Evolutionary conservation across 2,888 invertebrate species (phyloP), one percentile per base, ranked within the genome.

Genomic region (Campoplex nolae): DNA sequence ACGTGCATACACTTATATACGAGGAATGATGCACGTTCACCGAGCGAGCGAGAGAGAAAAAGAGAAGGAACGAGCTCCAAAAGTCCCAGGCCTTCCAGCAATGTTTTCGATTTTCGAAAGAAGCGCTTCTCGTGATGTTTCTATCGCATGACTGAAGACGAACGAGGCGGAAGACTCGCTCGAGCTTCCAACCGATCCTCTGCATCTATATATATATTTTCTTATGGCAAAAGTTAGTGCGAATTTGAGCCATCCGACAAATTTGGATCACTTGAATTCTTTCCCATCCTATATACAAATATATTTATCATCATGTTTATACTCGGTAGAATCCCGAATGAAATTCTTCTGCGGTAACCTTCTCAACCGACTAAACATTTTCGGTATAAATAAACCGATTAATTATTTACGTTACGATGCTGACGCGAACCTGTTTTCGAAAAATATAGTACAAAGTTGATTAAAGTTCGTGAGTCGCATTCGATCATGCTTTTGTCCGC

Each of bases 121-220:
- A 45, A 77, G 35, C 81, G 56, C 84, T 28, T 62, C 62, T 62
- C 73, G 23, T 45, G 81, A 77, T 78, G 62, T 76, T 75, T 58
- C 75, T 65, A 68, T 84, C 84, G 87, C 87, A 84, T 84, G 87
- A 87, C 87, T 87, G 81, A 74, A 84, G 81, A 87, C 87, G 82
- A 74, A 87, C 87, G 87, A 87, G 87, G 84, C 78, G 87, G 87
- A 86, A 86, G 86, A 86, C 48, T 78, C 75, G 67, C 58, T 35
- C 76, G 70, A 79, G 84, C 73, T 86, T 76, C 48, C 58, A 48
- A 54, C 68, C 58, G 38, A 38, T 76, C 75, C 75, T 79, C 67
- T 62, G 54, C 48, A 8, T 28, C 32, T 45, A 62, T 45, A 62
- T 45, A 75, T 32, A 75, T 32, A 48, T 77, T 38, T 48, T 58